phyloP scores from a whole-genome alignment of 2,888 invertebrate genomes.

The Boloria selene region DNA sequence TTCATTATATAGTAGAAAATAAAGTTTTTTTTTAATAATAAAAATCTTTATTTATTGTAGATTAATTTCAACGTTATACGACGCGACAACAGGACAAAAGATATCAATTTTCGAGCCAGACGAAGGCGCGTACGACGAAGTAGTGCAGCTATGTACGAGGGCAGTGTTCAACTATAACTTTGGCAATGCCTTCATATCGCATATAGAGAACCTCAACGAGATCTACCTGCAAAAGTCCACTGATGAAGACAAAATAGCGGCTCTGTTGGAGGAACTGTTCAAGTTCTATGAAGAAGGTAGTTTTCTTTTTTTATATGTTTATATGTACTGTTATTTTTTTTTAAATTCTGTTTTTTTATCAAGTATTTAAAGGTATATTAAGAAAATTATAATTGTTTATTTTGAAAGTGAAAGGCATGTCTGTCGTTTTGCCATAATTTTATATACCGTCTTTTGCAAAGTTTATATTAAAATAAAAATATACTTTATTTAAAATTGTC shows the following conservation, averaged over 20 bases:
- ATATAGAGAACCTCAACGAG: slow-evolving; percentile 81
- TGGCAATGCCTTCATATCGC: slow-evolving; percentile 81
- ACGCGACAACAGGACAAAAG: slow-evolving; percentile 70
- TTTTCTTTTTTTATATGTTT: slow-evolving; percentile 13
- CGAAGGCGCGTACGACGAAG: slow-evolving; percentile 77
- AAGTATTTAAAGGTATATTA: too few relatives aligned
- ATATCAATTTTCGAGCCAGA: slow-evolving; percentile 78
- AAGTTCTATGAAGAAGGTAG: slow-evolving; percentile 75
- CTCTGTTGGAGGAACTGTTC: slow-evolving; percentile 83
- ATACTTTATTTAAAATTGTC: too few relatives aligned
- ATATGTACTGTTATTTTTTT: neutral
- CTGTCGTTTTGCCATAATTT: too few relatives aligned
- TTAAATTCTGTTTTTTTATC: too few relatives aligned
- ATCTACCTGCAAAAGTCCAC: slow-evolving; percentile 84
- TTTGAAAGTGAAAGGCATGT: too few relatives aligned
- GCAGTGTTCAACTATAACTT: slow-evolving; percentile 84
- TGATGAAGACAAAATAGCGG: slow-evolving; percentile 75
- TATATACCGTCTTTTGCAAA: too few relatives aligned
- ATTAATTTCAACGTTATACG: slow-evolving; percentile 85
- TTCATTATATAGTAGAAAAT: too few relatives aligned
- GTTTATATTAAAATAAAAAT: too few relatives aligned
- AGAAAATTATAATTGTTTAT: too few relatives aligned
- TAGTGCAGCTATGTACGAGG: slow-evolving; percentile 82
- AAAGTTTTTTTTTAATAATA: neutral
- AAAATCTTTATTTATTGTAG: slow-evolving; percentile 60